A percentile compares a stretch with the other conserved stretches of the same genome.
Conservation (phyloP, 30 jellyfish, hydroid and myxozoan genomes). For the Aurelia aurita complex sp. Pacific region DNA sequence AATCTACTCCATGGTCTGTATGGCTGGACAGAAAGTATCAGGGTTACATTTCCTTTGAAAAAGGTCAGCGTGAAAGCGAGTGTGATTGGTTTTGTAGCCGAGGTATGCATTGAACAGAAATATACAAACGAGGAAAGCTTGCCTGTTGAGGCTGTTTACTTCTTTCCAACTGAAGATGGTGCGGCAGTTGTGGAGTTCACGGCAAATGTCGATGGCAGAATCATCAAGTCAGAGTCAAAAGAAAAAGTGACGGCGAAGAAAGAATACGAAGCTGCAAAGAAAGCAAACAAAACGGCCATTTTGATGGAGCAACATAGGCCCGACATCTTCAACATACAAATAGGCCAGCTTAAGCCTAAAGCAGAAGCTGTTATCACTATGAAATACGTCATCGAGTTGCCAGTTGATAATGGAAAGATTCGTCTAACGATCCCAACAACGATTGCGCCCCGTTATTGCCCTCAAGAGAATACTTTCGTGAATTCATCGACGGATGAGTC, state of each 20-base stretch:
- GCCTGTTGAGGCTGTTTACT: constrained; percentile 17
- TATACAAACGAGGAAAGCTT: neutral
- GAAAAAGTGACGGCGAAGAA: constrained; percentile 1
- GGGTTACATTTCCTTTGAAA: constrained; percentile 9
- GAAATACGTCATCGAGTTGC: neutral
- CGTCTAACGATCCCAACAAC: constrained; percentile 14
- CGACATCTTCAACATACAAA: constrained; percentile 8
- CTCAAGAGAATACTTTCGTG: neutral
- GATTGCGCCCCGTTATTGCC: constrained; percentile 9
- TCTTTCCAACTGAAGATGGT: constrained; percentile 12
- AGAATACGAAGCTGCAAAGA: constrained; percentile 19
- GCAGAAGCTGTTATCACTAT: neutral
- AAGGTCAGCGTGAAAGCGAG: neutral
- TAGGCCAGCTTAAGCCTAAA: constrained; percentile 2
- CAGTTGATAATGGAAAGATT: neutral
- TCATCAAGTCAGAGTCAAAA: neutral
- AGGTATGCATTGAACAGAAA: neutral
- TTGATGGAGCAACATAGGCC: constrained; percentile 15
- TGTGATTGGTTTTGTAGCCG: constrained; percentile 8
- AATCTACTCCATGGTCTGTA: too few species aligned
- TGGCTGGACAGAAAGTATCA: too few species aligned
- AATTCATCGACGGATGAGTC: neutral
- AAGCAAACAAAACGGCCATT: constrained; percentile 5
- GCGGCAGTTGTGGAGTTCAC: constrained; percentile 6
- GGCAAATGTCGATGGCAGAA: constrained; percentile 8